phyloP scores from a whole-genome alignment of 2,888 invertebrate genomes.

The Cataglyphis cursor region DNA sequence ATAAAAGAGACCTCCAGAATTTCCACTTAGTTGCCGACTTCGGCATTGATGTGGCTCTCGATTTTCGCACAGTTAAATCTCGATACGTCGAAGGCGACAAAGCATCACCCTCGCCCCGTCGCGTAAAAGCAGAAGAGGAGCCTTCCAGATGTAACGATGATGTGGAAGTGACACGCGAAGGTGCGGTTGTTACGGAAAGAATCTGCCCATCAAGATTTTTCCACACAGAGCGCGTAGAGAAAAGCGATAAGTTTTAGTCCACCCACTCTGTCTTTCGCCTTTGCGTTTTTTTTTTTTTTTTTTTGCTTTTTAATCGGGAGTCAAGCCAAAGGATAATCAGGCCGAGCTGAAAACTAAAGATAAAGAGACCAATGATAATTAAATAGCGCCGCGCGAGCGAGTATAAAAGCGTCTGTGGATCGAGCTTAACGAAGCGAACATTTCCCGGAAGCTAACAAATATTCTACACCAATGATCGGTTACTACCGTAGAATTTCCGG shows the following conservation, averaged over 20 bases:
- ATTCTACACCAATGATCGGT: slow-evolving; percentile 33
- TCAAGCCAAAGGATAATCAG: slow-evolving; percentile 66
- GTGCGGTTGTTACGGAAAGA: slow-evolving; percentile 59
- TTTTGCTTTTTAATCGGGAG: slow-evolving; percentile 45
- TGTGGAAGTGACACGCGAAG: slow-evolving; percentile 46
- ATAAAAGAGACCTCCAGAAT: slow-evolving; percentile 82
- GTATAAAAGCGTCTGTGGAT: slow-evolving; percentile 31
- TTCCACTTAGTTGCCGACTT: slow-evolving; percentile 82
- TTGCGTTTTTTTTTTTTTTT: slow-evolving; percentile 9
- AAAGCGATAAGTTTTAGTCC: slow-evolving; percentile 45
- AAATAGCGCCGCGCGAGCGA: not conserved
- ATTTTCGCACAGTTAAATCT: slow-evolving; percentile 63
- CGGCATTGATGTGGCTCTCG: slow-evolving; percentile 78
- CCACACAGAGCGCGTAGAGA: slow-evolving; percentile 40
- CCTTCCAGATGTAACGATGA: slow-evolving; percentile 58
- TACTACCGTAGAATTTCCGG: slow-evolving; percentile 1
- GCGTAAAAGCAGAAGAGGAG: slow-evolving; percentile 59
- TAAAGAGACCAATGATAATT: slow-evolving; percentile 67
- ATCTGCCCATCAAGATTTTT: slow-evolving; percentile 50
- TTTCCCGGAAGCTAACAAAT: slow-evolving; percentile 43
- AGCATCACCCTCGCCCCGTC: slow-evolving; percentile 67
- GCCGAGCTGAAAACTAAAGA: slow-evolving; percentile 74
- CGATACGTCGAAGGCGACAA: slow-evolving; percentile 63
- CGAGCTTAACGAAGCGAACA: slow-evolving; percentile 23
- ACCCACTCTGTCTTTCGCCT: not conserved